Percentiles rank a stretch among this genome's conserved stretches.
These are phyloP conservation scores for Caretta caretta DNA, from an alignment of 2,113 vertebrate species.

Conservation along the genomic window DNA sequence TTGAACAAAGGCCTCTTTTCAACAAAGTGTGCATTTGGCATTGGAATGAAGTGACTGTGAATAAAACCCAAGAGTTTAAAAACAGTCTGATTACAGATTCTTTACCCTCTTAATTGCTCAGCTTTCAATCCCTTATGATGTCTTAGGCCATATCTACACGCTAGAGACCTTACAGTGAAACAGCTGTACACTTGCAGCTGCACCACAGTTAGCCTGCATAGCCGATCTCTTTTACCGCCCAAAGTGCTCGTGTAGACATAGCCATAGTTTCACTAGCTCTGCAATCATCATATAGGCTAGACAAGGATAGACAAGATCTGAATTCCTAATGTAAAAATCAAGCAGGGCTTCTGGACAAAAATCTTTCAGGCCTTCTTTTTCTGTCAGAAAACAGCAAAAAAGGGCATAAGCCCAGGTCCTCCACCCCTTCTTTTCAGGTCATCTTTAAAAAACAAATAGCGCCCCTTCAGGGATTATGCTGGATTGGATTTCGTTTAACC, in stretches of 20 bases:
- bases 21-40: constrained; percentile 48
- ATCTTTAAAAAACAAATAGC: constrained; percentile 1
- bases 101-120: background rate
- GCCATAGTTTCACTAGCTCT: constrained; percentile 2
- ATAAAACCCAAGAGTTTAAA: constrained; percentile 34
- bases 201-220: too few relatives aligned
- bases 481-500: constrained; percentile 54
- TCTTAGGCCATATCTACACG: background rate
- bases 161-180: too few relatives aligned
- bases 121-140: constrained; percentile 31
- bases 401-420: constrained; percentile 1
- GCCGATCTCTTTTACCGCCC: too few relatives aligned
- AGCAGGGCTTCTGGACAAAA: constrained; percentile 11
- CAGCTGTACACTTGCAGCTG: too few relatives aligned
- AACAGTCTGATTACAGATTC: constrained; percentile 6
- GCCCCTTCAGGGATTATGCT: constrained; percentile 39
- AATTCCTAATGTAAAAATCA: constrained; percentile 22
- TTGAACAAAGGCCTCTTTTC: constrained; percentile 66
- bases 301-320: background rate
- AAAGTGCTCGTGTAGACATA: too few relatives aligned
- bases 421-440: background rate
- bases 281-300: background rate
- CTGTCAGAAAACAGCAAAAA: background rate
- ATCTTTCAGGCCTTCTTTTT: background rate
- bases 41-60: constrained; percentile 55